phyloP scores from a whole-genome alignment of 1,140 invertebrate species.

The Physella acuta region DNA sequence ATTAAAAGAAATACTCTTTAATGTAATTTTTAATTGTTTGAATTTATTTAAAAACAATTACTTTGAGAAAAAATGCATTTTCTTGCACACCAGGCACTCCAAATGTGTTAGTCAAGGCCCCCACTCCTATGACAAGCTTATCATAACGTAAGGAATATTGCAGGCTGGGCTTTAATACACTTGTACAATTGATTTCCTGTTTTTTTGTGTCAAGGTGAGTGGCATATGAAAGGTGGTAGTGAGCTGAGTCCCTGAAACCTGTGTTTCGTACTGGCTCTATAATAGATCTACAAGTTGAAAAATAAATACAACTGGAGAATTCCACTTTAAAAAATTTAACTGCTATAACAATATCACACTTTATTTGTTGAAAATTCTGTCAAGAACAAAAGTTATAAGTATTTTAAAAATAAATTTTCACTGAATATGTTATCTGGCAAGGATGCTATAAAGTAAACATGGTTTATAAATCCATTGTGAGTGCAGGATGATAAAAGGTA shows the following conservation, averaged over 20 bases:
- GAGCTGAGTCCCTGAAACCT: conserved; percentile 52
- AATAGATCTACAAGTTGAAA: conserved; percentile 53
- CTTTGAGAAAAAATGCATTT: conserved; percentile 61
- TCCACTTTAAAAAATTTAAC: too few species aligned
- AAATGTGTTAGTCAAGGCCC: conserved; percentile 60
- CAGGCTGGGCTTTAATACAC: conserved; percentile 42
- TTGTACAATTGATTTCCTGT: conserved; percentile 43
- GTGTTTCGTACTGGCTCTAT: conserved; percentile 60
- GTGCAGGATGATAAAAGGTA: too few species aligned
- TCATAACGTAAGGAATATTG: conserved; percentile 53
- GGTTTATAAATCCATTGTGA: too few species aligned
- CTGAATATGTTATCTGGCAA: too few species aligned
- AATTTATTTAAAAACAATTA: conserved; percentile 27
- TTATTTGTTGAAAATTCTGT: too few species aligned
- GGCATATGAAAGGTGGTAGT: conserved; percentile 57
- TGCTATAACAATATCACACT: too few species aligned
- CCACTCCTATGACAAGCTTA: conserved; percentile 60
- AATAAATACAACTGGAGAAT: background rate
- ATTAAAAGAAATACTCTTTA: background rate
- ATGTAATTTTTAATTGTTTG: background rate
- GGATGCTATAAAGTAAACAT: too few species aligned
- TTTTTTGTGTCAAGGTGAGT: conserved; percentile 46
- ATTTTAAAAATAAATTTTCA: too few species aligned
- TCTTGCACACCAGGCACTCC: conserved; percentile 57
- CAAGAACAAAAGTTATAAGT: too few species aligned